Evolutionary conservation across 2,888 invertebrate genomes (phyloP).

Genomic region (Tuberolachnus salignus): DNA sequence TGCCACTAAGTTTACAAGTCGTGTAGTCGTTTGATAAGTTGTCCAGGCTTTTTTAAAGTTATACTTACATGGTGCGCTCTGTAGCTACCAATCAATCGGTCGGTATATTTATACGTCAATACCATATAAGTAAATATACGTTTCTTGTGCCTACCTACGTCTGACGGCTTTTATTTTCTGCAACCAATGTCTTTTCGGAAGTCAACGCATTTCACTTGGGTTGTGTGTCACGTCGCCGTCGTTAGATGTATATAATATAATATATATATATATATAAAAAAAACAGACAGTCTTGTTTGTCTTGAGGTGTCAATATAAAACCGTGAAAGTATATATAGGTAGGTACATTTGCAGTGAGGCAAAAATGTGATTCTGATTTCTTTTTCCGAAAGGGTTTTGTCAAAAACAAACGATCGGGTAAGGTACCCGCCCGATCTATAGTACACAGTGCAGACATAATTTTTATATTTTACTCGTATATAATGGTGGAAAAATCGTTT

Average conservation of each 20-base stretch:
- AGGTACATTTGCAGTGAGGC: not conserved
- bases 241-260: constrained; percentile 7
- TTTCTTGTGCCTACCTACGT: constrained; percentile 2
- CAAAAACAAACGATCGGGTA: not conserved
- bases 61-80: constrained; percentile 34
- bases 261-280: constrained; percentile 8
- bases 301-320: constrained; percentile 41
- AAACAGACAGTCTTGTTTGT: constrained; percentile 38
- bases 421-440: not conserved
- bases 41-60: constrained; percentile 37
- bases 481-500: too few species aligned
- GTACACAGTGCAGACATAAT: too few species aligned
- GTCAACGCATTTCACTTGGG: constrained; percentile 40
- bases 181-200: constrained; percentile 37
- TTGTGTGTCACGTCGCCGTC: constrained; percentile 45
- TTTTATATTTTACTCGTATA: not conserved
- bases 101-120: constrained; percentile 6
- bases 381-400: constrained; percentile 32
- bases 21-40: constrained; percentile 11
- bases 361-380: constrained; percentile 13
- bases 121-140: constrained; percentile 43
- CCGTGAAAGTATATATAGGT: constrained; percentile 24
- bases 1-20: not conserved
- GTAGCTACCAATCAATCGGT: constrained; percentile 42
- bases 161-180: constrained; percentile 22